phyloP scores from a whole-genome alignment of 2,113 vertebrate genomes.

The Neolamprologus kungweensis region DNA sequence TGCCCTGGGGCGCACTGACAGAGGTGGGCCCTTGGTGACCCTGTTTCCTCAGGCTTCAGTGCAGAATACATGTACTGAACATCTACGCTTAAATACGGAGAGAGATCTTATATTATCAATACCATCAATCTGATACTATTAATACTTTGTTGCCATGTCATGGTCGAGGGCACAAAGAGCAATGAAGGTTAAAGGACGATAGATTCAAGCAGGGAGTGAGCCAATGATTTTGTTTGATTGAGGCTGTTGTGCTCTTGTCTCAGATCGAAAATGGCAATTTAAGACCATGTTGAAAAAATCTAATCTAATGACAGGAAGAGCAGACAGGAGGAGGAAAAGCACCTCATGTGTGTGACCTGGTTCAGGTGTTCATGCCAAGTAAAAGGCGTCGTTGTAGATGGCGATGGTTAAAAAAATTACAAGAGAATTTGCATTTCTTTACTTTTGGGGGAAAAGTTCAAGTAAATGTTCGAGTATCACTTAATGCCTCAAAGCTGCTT shows the following conservation, averaged over 20 bases:
- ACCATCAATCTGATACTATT: background rate
- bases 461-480: background rate
- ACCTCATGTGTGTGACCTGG: background rate
- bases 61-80: background rate
- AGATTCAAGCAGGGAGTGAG: background rate
- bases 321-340: background rate
- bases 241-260: background rate
- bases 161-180: background rate
- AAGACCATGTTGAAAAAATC: background rate
- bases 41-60: background rate
- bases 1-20: background rate
- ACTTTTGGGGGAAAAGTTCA: background rate
- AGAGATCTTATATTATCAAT: background rate
- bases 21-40: accelerated
- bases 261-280: background rate
- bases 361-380: background rate
- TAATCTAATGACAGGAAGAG: background rate
- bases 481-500: background rate
- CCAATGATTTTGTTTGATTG: background rate
- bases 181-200: background rate
- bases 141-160: background rate
- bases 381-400: background rate
- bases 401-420: background rate
- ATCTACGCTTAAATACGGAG: background rate
- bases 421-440: background rate